Evolutionary conservation across 2,797 vertebrate genomes (phyloP).

Genomic region (Acrossocheilus fasciatus): DNA sequence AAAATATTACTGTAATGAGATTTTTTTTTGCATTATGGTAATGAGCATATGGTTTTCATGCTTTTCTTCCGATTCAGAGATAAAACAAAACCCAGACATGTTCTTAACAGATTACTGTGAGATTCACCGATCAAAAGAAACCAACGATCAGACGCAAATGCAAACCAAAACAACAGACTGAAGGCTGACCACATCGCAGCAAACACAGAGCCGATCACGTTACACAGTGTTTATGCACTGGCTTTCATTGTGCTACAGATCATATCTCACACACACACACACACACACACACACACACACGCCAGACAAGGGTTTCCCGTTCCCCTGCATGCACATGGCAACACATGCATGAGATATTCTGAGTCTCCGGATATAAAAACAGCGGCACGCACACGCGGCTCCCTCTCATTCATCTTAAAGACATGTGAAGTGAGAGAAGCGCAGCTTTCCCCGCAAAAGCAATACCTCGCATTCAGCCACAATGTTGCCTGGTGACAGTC

Average conservation of each 20-base stretch:
- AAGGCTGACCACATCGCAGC: background rate
- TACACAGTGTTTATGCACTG: slow-evolving; percentile 21
- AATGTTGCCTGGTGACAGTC: slow-evolving; percentile 68
- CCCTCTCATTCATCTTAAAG: slow-evolving; percentile 39
- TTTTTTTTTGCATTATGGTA: background rate
- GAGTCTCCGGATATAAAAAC: slow-evolving; percentile 50
- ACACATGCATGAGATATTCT: slow-evolving; percentile 14
- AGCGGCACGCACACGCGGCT: slow-evolving; percentile 47
- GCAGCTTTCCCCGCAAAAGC: slow-evolving; percentile 54
- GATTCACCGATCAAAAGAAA: background rate
- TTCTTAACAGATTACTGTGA: background rate
- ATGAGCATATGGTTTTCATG: background rate
- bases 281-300: slow-evolving; percentile 16
- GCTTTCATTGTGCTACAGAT: slow-evolving; percentile 12
- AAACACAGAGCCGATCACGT: slow-evolving; percentile 21
- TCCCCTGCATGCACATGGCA: slow-evolving; percentile 44
- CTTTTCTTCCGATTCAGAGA: background rate
- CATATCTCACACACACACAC: slow-evolving; percentile 24
- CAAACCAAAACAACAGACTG: slow-evolving; percentile 30
- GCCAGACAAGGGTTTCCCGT: slow-evolving; percentile 51
- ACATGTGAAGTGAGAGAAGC: slow-evolving; percentile 66
- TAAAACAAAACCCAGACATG: background rate
- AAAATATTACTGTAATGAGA: background rate
- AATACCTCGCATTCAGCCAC: slow-evolving; percentile 58
- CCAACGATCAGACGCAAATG: slow-evolving; percentile 26